These are phyloP conservation scores for Girardinus metallicus DNA, from an alignment of 2,797 vertebrate species.

Conservation along the genomic window DNA sequence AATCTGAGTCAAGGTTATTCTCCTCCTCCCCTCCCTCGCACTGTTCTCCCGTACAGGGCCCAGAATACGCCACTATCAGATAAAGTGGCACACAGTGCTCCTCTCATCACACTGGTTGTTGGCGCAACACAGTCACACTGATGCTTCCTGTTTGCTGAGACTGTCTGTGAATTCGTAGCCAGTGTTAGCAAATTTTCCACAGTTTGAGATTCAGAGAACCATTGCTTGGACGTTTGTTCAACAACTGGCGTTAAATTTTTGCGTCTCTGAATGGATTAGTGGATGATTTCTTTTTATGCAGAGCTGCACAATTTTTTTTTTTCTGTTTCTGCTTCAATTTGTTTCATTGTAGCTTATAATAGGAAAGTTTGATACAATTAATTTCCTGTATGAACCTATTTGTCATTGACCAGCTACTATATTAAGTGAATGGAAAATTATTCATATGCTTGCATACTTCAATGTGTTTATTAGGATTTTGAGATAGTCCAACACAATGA, in stretches of 20 bases:
- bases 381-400: neutral
- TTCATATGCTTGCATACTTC: neutral
- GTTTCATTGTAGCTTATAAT: constrained; percentile 4
- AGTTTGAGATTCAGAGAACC: constrained; percentile 1
- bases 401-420: neutral
- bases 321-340: neutral
- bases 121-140: constrained; percentile 21
- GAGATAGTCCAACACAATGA: neutral
- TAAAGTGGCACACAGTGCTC: constrained; percentile 67
- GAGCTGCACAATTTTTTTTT: neutral
- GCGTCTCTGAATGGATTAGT: neutral
- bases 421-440: neutral
- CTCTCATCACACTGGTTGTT: constrained; percentile 52
- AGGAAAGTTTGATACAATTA: neutral
- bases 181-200: constrained; percentile 11
- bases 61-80: constrained; percentile 66
- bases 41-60: constrained; percentile 61
- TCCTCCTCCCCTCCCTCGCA: constrained; percentile 70
- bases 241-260: constrained; percentile 4
- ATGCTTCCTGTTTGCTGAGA: constrained; percentile 42
- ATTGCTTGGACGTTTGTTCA: neutral
- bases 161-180: constrained; percentile 43
- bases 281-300: neutral
- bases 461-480: neutral
- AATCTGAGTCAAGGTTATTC: constrained; percentile 89